phyloP scores from a whole-genome alignment of 1,140 invertebrate species.

The Galleria mellonella region DNA sequence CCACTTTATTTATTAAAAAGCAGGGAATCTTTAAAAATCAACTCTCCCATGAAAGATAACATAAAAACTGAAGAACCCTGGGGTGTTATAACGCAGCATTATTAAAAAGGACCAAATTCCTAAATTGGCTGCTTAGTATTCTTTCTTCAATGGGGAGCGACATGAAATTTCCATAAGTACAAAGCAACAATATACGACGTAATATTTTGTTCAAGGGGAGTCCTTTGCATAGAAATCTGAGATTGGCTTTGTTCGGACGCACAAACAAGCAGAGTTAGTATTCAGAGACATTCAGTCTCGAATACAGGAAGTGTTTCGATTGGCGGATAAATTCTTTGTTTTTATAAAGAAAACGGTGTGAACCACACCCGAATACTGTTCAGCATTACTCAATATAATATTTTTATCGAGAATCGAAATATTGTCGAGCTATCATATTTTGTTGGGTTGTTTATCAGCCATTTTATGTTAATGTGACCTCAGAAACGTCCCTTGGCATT shows the following conservation, averaged over 20 bases:
- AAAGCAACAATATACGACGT: slow-evolving; percentile 38
- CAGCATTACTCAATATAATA: neutral
- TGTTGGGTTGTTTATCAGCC: neutral
- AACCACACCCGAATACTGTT: neutral
- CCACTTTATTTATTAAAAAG: too few relatives aligned
- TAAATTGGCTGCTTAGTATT: slow-evolving; percentile 6
- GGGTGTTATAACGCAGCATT: too few relatives aligned
- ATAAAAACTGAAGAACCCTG: too few relatives aligned
- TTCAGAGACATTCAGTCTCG: slow-evolving; percentile 27
- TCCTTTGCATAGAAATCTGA: slow-evolving; percentile 45
- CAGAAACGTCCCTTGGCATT: slow-evolving; percentile 4
- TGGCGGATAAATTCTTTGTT: slow-evolving; percentile 8
- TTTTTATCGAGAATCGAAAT: neutral
- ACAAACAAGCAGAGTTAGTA: slow-evolving; percentile 30
- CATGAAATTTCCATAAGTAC: slow-evolving; percentile 34
- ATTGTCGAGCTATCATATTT: neutral
- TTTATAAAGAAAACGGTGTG: slow-evolving; percentile 7
- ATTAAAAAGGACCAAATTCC: too few relatives aligned
- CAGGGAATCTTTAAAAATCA: too few relatives aligned
- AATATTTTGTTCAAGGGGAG: slow-evolving; percentile 38
- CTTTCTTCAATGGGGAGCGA: slow-evolving; percentile 13
- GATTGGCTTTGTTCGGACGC: slow-evolving; percentile 12
- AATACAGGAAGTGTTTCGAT: slow-evolving; percentile 18
- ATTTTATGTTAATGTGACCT: slow-evolving; percentile 14
- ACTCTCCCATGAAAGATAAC: too few relatives aligned